These are phyloP conservation scores for Characodon lateralis DNA, from an alignment of 2,797 vertebrate genomes.

Conservation along the genomic window DNA sequence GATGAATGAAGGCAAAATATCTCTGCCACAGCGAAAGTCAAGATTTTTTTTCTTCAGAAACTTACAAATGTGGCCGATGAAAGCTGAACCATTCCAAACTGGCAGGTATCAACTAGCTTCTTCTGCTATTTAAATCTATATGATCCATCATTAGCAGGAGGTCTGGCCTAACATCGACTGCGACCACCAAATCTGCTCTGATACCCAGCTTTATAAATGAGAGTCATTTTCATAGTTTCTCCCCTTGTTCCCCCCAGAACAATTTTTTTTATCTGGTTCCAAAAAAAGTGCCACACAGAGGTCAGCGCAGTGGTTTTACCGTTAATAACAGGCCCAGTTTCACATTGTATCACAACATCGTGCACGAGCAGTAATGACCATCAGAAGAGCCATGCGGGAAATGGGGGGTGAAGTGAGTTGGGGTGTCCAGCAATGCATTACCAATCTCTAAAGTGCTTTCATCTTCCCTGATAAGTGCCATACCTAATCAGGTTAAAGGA, in stretches of 20 bases:
- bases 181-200: conserved; percentile 44
- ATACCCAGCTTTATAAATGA: conserved; percentile 61
- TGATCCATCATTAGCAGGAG: conserved; percentile 61
- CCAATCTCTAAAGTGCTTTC: conserved; percentile 74
- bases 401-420: conserved; percentile 52
- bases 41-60: conserved; percentile 44
- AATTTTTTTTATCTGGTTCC: conserved; percentile 47
- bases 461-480: conserved; percentile 84
- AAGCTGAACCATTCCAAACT: conserved; percentile 32
- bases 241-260: conserved; percentile 44
- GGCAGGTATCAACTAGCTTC: conserved; percentile 45
- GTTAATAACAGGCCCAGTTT: conserved; percentile 51
- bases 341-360: conserved; percentile 31
- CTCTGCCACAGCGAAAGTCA: conserved; percentile 18
- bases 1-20: conserved; percentile 25
- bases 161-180: conserved; percentile 27
- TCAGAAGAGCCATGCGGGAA: conserved; percentile 38
- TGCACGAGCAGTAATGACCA: conserved; percentile 45
- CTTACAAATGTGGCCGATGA: conserved; percentile 45
- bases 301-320: conserved; percentile 40
- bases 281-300: conserved; percentile 43
- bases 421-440: conserved; percentile 76
- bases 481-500: conserved; percentile 87
- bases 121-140: conserved; percentile 54
- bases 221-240: conserved; percentile 53